These are phyloP conservation scores for Balaenoptera acutorostrata DNA, from an alignment of 2,113 vertebrate genomes.

Conservation along the genomic window DNA sequence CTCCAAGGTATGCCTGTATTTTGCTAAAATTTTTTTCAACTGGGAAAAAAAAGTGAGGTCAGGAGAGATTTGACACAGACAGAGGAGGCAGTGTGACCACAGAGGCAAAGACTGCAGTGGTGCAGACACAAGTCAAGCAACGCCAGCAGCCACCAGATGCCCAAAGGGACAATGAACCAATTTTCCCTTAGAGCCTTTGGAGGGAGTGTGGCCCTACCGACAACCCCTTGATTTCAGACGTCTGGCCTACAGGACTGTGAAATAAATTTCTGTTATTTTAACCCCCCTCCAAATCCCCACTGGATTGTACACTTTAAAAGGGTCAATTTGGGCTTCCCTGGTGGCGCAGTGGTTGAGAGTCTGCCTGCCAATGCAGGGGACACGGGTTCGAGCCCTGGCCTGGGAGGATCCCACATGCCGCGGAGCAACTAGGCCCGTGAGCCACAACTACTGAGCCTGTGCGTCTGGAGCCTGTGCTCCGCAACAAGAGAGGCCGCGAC, in stretches of 20 bases:
- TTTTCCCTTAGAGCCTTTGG: neutral
- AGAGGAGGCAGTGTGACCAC: neutral
- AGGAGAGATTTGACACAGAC: neutral
- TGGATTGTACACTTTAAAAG: neutral
- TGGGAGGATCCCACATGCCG: too few relatives aligned
- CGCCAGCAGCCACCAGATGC: neutral
- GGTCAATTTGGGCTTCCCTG: neutral
- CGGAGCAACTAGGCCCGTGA: too few relatives aligned
- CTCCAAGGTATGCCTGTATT: neutral
- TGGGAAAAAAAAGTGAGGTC: neutral
- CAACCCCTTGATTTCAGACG: neutral
- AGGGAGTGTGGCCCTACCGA: neutral
- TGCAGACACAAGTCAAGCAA: too few relatives aligned
- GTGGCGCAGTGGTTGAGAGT: too few relatives aligned
- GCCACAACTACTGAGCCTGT: too few relatives aligned
- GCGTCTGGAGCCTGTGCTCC: too few relatives aligned
- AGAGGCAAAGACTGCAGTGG: neutral
- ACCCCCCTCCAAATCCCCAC: neutral
- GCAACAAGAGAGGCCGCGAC: too few relatives aligned
- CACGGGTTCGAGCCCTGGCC: too few relatives aligned
- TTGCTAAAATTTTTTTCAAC: neutral
- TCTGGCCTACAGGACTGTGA: neutral
- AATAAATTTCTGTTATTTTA: neutral
- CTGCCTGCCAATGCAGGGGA: too few relatives aligned
- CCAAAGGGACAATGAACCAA: neutral